Conservation (phyloP, 1,140 invertebrate genomes). For the Drosophila biarmipes region DNA sequence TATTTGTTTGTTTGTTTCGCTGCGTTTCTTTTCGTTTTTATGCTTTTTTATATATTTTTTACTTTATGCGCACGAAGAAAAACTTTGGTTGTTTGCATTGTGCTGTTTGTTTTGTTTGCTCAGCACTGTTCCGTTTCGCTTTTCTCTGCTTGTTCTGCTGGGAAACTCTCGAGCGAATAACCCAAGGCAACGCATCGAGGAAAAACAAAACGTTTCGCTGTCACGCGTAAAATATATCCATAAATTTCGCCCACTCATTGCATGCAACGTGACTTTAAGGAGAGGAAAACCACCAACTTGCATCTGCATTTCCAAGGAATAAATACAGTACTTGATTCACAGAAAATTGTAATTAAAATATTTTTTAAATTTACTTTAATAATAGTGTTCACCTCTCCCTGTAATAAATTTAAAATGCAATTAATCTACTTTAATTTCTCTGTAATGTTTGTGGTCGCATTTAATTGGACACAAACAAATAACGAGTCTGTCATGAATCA, state of each 20-base stretch:
- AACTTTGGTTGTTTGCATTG: constrained; percentile 58
- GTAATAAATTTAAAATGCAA: not conserved
- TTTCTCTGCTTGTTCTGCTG: constrained; percentile 65
- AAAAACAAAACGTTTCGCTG: constrained; percentile 61
- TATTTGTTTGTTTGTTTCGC: constrained; percentile 56
- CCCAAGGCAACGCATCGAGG: constrained; percentile 58
- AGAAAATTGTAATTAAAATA: not conserved
- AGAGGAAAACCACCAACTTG: not conserved
- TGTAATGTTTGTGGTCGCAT: not conserved
- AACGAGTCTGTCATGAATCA: not conserved
- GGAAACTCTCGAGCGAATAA: constrained; percentile 59
- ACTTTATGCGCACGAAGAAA: constrained; percentile 37
- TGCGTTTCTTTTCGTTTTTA: constrained; percentile 21
- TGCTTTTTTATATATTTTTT: not conserved
- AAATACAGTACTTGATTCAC: not conserved
- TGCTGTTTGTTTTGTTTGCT: constrained; percentile 59
- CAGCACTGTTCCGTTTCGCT: constrained; percentile 56
- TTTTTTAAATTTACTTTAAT: not conserved
- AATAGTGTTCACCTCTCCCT: not conserved
- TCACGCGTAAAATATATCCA: constrained; percentile 77
- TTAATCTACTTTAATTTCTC: not conserved
- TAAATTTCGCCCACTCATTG: constrained; percentile 60
- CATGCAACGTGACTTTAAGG: constrained; percentile 73
- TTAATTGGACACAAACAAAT: not conserved
- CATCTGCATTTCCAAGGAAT: not conserved